A percentile compares a stretch with the other conserved stretches of the same genome.
These are phyloP conservation scores for Sebastes reedi DNA, from an alignment of 2,797 vertebrate species.

Conservation along the genomic window DNA sequence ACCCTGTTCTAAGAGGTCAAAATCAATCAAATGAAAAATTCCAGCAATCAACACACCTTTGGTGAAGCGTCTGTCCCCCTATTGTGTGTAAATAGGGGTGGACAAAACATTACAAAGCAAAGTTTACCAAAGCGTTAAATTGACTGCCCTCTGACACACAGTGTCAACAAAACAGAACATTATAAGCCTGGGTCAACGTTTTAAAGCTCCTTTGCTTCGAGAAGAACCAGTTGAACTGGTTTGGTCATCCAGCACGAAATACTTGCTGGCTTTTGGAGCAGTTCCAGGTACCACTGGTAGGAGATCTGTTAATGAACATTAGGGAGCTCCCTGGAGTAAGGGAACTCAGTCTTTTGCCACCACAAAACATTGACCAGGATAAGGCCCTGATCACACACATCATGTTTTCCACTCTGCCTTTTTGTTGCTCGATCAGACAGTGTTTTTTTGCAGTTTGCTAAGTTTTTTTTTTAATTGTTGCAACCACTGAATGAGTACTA, in stretches of 20 bases:
- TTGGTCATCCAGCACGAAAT: background rate
- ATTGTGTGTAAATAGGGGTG: background rate
- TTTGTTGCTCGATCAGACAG: no score
- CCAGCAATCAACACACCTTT: background rate
- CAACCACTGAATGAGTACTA: no score
- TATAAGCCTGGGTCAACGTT: background rate
- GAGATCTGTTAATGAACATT: background rate
- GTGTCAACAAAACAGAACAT: slow-evolving; percentile 3
- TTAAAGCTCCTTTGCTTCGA: slow-evolving; percentile 17
- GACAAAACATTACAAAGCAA: background rate
- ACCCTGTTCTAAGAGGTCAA: background rate
- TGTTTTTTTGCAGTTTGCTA: no score
- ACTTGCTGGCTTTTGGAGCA: background rate
- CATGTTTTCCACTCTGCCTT: no score
- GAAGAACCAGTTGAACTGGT: background rate
- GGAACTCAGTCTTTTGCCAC: background rate
- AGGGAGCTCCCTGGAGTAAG: background rate
- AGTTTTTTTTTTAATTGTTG: no score
- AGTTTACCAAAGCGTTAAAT: background rate
- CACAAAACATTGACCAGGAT: background rate
- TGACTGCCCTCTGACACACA: background rate
- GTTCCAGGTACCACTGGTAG: background rate
- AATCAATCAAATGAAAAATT: background rate
- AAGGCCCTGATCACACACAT: background rate
- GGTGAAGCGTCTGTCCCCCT: no score